Evolutionary conservation across 2,888 invertebrate species (phyloP), one percentile per base, ranked within the genome.

Genomic region (Chrysolina haemoptera): DNA sequence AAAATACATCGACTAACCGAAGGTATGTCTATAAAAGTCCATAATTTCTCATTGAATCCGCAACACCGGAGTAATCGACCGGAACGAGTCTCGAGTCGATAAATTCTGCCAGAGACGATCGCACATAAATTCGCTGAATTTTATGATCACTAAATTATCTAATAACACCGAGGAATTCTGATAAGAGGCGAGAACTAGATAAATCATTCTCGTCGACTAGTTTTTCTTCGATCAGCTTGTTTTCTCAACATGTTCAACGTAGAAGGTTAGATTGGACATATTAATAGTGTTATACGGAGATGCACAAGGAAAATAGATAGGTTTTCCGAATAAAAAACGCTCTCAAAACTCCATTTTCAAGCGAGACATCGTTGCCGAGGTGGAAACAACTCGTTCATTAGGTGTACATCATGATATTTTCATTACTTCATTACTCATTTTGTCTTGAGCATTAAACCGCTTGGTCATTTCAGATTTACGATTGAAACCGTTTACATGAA

Each of bases 141-240:
- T 67, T 67, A 67, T 35, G 67, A 67, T 27, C 27, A n/a, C 40
- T 35, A 53, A 53, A 53, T 67, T 41, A 35, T 53, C 53, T 67
- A 53, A 67, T 67, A 67, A 67, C 40, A 67, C 67, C 53, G 40
- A 67, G 40, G 53, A 53, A 67, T 67, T 67, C 53, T 50, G 35
- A 53, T 67, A 43, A 66, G 50, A 66, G 66, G 59, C 59, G 59
- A 59, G 59, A 59, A 59, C 59, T 59, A 59, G 59, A 59, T 59
- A 59, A 59, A 59, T 59, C 59, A 59, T 27, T 27, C 59, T 14
- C 27, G 35, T n/a, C 35, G 22, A 27, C 59, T 27, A 59, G 59
- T 59, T 59, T 59, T 59, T 59, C 59, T 59, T 59, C 59, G 59
- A n/a, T 59, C 59, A 14, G 35, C 59, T 35, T 27, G 59, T 59